Evolutionary conservation across 2,113 vertebrate species (phyloP).

Genomic region (Lutjanus erythropterus): DNA sequence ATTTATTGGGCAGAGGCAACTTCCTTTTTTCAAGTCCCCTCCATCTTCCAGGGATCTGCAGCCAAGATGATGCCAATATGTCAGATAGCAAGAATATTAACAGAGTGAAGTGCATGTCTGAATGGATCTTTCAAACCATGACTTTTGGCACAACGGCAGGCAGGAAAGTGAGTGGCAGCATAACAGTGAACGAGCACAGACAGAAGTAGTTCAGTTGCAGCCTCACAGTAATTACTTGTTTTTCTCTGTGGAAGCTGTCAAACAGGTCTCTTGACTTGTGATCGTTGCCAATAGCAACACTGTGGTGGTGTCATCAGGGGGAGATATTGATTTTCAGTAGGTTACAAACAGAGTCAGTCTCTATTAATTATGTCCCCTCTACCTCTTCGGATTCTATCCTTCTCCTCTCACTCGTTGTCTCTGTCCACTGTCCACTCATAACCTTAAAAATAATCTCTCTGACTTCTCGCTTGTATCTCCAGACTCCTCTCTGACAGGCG

Average conservation of each 20-base stretch:
- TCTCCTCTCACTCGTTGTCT: background rate
- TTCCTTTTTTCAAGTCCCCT: too few species aligned
- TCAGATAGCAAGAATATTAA: background rate
- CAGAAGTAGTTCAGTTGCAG: slow-evolving; percentile 16
- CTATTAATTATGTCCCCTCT: slow-evolving; percentile 9
- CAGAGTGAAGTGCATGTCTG: background rate
- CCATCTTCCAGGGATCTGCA: too few species aligned
- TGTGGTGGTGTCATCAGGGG: slow-evolving; percentile 24
- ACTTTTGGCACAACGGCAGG: background rate
- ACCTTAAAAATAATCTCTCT: slow-evolving; percentile 4
- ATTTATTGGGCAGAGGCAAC: too few species aligned
- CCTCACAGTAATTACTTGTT: slow-evolving; percentile 26
- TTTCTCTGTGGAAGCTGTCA: background rate
- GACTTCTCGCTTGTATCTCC: slow-evolving; percentile 40
- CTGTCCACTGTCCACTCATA: background rate
- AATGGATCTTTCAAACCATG: background rate
- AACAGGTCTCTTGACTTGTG: slow-evolving; percentile 18
- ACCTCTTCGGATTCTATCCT: background rate
- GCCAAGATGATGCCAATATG: slow-evolving; percentile 4
- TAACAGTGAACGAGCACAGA: background rate
- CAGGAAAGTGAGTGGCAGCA: background rate
- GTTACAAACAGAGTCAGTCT: slow-evolving; percentile 26
- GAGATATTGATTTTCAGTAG: slow-evolving; percentile 37
- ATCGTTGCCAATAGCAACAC: slow-evolving; percentile 30
- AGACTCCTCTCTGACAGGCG: slow-evolving; percentile 94